These are phyloP conservation scores for Eumacrocentrus americanus DNA, from an alignment of 2,888 invertebrate genomes.

Conservation along the genomic window DNA sequence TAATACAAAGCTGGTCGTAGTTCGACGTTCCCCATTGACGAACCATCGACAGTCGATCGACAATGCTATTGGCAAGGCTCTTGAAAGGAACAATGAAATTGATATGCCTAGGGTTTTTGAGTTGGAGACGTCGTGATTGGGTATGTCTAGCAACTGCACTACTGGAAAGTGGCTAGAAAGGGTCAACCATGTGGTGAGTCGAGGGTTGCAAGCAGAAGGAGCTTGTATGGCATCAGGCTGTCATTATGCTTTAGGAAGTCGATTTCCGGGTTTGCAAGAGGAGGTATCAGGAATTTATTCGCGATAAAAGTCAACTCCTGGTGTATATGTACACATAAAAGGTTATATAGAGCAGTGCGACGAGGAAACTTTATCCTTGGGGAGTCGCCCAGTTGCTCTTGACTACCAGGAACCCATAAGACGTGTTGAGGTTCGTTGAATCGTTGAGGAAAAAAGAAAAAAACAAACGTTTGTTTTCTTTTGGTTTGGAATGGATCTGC, in stretches of 20 bases:
- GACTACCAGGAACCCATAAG: conserved; percentile 44
- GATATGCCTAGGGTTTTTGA: no score
- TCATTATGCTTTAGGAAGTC: conserved; percentile 35
- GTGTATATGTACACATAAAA: no score
- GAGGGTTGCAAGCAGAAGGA: conserved; percentile 18
- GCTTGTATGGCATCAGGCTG: conserved; percentile 35
- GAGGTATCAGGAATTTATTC: conserved; percentile 39
- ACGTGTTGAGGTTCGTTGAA: background rate
- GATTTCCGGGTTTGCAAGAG: conserved; percentile 34
- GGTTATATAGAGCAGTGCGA: no score
- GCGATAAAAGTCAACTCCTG: background rate
- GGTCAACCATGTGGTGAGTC: no score
- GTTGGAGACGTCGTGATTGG: no score
- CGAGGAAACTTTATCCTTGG: conserved; percentile 46
- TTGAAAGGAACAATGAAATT: no score
- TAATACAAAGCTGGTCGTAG: conserved; percentile 60
- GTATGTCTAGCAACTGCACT: no score
- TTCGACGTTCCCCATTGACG: conserved; percentile 60
- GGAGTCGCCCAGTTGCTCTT: conserved; percentile 52
- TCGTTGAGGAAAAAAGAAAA: background rate
- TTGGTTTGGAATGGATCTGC: background rate
- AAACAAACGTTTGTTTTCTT: background rate
- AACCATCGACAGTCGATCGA: conserved; percentile 59
- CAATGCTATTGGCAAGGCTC: background rate
- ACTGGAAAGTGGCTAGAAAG: background rate